A percentile compares a stretch with the other conserved stretches of the same genome.
These are phyloP conservation scores for Drosophila leontia DNA, from an alignment of 1,140 invertebrate species.

Conservation along the genomic window DNA sequence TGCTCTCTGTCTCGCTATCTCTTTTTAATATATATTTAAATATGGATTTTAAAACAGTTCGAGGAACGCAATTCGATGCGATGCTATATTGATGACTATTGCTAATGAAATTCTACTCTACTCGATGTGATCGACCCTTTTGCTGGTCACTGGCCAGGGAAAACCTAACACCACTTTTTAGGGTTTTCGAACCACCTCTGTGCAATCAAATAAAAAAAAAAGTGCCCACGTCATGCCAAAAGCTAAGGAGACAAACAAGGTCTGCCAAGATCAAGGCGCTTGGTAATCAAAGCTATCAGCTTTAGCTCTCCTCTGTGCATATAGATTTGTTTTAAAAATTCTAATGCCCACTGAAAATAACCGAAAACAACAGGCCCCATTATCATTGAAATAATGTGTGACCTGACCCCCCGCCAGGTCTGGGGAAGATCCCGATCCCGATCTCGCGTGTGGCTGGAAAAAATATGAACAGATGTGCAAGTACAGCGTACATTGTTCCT, in stretches of 20 bases:
- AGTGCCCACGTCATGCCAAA: constrained; percentile 58
- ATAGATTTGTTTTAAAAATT: constrained; percentile 38
- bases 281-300: constrained; percentile 57
- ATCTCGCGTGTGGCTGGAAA: constrained; percentile 42
- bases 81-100: constrained; percentile 11
- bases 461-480: constrained; percentile 36
- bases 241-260: constrained; percentile 70
- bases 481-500: constrained; percentile 8
- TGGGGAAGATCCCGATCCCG: constrained; percentile 36
- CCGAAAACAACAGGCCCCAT: constrained; percentile 63
- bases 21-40: constrained; percentile 14
- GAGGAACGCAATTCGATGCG: constrained; percentile 5
- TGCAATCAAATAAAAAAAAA: constrained; percentile 17
- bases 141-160: constrained; percentile 5
- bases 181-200: constrained; percentile 18
- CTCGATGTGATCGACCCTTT: constrained; percentile 26
- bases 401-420: constrained; percentile 58
- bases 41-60: constrained; percentile 4
- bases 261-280: constrained; percentile 74
- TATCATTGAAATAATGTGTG: constrained; percentile 62
- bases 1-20: background rate
- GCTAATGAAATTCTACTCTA: constrained; percentile 17
- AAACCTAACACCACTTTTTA: constrained; percentile 28
- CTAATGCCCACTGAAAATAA: constrained; percentile 51
- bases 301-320: constrained; percentile 63